Evolutionary conservation across 2,888 invertebrate genomes (phyloP).

Genomic region (Eristalinus sepulchralis): DNA sequence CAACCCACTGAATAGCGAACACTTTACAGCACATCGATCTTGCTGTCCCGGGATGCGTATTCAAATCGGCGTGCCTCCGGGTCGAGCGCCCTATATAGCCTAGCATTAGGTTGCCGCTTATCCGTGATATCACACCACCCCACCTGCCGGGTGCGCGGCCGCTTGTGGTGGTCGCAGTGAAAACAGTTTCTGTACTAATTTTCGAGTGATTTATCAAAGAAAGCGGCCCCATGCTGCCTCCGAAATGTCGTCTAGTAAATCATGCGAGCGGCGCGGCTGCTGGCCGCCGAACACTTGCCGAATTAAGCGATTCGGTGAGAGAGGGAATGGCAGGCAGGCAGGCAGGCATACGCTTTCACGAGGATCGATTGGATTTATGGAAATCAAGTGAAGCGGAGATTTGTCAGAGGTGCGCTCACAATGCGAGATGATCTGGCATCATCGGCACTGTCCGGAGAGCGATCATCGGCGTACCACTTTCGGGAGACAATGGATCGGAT

Average conservation of each 20-base stretch:
- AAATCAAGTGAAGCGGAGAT: constrained; percentile 54
- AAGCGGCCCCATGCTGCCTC: constrained; percentile 38
- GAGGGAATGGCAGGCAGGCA: background rate
- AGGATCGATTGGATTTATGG: constrained; percentile 38
- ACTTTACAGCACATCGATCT: constrained; percentile 35
- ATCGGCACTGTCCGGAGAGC: constrained; percentile 55
- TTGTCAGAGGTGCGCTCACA: constrained; percentile 43
- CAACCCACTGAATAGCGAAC: constrained; percentile 43
- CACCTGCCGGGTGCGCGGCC: background rate
- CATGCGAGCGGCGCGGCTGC: background rate
- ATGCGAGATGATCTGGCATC: constrained; percentile 47
- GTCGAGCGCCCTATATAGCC: constrained; percentile 40
- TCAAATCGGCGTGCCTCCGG: constrained; percentile 11
- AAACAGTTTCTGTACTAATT: constrained; percentile 50
- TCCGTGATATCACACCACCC: background rate
- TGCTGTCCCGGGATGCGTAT: background rate
- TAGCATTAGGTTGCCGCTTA: constrained; percentile 15
- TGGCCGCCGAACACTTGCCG: constrained; percentile 7
- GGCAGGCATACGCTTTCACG: background rate
- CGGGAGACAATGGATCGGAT: constrained; percentile 39
- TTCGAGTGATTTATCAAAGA: constrained; percentile 50
- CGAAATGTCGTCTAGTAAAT: constrained; percentile 45
- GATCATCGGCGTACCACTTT: constrained; percentile 41
- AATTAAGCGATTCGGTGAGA: constrained; percentile 7
- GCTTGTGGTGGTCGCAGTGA: background rate